Conservation (phyloP, 2,888 invertebrate genomes). For the Adineta ricciae region DNA sequence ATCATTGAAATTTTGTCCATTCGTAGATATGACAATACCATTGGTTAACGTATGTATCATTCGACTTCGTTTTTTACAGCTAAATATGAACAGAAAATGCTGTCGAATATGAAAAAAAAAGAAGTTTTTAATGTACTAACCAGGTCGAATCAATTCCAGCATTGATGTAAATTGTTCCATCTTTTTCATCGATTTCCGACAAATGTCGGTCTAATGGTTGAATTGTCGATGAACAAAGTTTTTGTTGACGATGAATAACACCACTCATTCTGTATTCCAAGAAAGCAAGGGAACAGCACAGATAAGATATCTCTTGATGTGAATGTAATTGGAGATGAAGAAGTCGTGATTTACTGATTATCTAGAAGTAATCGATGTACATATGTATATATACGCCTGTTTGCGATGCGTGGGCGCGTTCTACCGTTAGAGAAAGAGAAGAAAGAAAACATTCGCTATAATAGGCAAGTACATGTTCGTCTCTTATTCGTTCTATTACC, state of each 20-base stretch:
- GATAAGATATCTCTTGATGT: background rate
- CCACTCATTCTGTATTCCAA: background rate
- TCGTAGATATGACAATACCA: background rate
- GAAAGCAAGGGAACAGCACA: background rate
- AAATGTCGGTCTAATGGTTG: conserved; percentile 11
- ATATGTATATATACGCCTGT: background rate
- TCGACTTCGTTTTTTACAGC: background rate
- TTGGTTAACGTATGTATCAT: background rate
- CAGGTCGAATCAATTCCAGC: conserved; percentile 11
- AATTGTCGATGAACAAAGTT: background rate
- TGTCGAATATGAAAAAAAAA: too few relatives aligned
- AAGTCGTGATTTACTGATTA: background rate
- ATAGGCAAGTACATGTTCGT: background rate
- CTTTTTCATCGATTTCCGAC: background rate
- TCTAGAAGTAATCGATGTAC: background rate
- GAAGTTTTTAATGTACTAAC: background rate
- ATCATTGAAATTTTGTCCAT: background rate
- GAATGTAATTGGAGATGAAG: background rate
- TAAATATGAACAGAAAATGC: background rate
- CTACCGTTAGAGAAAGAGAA: background rate
- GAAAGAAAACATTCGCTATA: background rate
- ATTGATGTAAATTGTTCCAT: background rate
- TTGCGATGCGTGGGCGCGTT: background rate
- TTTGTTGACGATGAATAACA: background rate
- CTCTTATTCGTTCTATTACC: background rate